A percentile compares a stretch with the other conserved stretches of the same genome.
phyloP scores from a whole-genome alignment of 2,888 invertebrate species.

The Caradrina clavipalpis region DNA sequence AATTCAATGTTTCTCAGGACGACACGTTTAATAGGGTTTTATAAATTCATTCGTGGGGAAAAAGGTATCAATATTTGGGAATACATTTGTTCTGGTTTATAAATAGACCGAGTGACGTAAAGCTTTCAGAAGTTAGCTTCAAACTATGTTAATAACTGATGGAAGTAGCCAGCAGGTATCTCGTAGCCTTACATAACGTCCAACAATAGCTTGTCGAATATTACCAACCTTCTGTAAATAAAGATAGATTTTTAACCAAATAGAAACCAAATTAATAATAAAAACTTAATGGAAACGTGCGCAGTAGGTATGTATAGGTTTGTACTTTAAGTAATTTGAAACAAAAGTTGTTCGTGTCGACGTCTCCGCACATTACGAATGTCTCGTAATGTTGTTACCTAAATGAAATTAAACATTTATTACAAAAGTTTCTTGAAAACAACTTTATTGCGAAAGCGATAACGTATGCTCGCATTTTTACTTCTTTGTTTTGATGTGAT shows the following conservation, averaged over 20 bases:
- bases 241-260: neutral
- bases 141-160: slow-evolving; percentile 19
- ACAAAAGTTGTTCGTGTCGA: slow-evolving; percentile 66
- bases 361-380: slow-evolving; percentile 66
- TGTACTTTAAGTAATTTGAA: slow-evolving; percentile 61
- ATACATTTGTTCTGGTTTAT: neutral
- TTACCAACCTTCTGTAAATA: neutral
- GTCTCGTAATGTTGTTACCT: slow-evolving; percentile 70
- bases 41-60: slow-evolving; percentile 6
- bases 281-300: slow-evolving; percentile 7
- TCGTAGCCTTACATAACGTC: neutral
- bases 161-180: neutral
- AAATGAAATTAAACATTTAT: slow-evolving; percentile 77
- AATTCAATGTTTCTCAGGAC: slow-evolving; percentile 32
- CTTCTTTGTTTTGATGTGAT: slow-evolving; percentile 40
- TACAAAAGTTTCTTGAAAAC: slow-evolving; percentile 67
- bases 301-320: slow-evolving; percentile 45
- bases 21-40: slow-evolving; percentile 19
- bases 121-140: neutral
- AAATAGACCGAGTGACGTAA: neutral
- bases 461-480: slow-evolving; percentile 61
- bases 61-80: slow-evolving; percentile 4
- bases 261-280: slow-evolving; percentile 14
- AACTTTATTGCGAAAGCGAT: slow-evolving; percentile 61
- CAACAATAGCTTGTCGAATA: neutral